Base-by-base conservation (phyloP, 2,888 invertebrate genomes). In the Nymphalis polychloros region DNA sequence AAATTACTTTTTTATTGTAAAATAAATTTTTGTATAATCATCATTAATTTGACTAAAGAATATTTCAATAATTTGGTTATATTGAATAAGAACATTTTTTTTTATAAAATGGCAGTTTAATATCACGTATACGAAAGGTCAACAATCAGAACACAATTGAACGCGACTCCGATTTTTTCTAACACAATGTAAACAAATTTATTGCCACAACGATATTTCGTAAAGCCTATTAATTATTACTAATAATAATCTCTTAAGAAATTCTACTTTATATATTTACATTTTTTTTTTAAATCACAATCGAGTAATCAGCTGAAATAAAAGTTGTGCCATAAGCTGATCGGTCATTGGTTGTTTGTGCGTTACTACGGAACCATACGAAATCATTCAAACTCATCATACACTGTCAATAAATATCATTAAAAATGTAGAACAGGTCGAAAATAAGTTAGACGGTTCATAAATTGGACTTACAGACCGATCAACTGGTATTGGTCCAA, bases 401-500 rank as follows among this genome's bases (percentile, higher is more conserved):
- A n/a, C 49, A 57, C 3, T 19, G 8, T 53, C 17, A 17, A 57
- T 55, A 55, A 55, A 46, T 20, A 16, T 47, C 20, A n/a, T n/a
- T n/a, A 59, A 59, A 59, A 46, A 59, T 59, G 23, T 59, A 47
- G 20, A 47, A 23, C 27, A 47, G 52, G 27, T 49, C 17, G 41
- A 62, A 69, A 63, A 69, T 64, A 68, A 66, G 65, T 47, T 59
- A 72, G 70, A 76, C 72, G 76, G 66, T 16, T 67, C 17, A 27
- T 48, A 47, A 53, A 7, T 8, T 62, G 66, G 61, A 75, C 67
- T 75, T 73, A 78, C 77, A 78, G 80, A 84, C 85, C 87, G 85
- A 88, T 86, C 86, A 86, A 86, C 85, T 81, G 84, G 84, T 86
- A 84, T 91, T 92, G 92, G 92, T 91, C 91, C 92, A 85, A 88